Base-by-base conservation (phyloP, 1,140 invertebrate genomes). In the Pentalonia nigronervosa region DNA sequence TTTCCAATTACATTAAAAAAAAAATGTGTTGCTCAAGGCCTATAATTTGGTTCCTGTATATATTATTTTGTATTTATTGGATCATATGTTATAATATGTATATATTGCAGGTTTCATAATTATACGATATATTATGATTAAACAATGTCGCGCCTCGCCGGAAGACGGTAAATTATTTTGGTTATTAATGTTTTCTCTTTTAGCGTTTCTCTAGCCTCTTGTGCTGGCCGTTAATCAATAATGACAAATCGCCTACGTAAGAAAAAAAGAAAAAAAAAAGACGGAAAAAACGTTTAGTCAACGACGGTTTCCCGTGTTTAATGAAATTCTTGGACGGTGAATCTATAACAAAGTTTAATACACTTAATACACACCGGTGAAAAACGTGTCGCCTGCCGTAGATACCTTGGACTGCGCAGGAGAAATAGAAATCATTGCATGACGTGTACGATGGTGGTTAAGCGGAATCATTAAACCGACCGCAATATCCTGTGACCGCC, bases 151-250 rank as follows among this genome's bases (percentile, higher is more conserved):
- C 47, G n/a, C 30, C 86, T 50, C 41, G 41, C n/a, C 45, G 30
- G n/a, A 17, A 50, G 7, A 89, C 2, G 48, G 20, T 89, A 53
- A 53, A 53, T 89, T 89, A 89, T 89, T 89, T 89, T 25, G 20
- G 48, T 89, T 89, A 53, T 89, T 88, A 88, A 88, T 88, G 86
- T 88, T 88, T 88, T 88, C 20, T 50, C 47, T 88, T 36, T 25
- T 53, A 89, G 53, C 21, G 87, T 53, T 34, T 89, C 21, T 89
- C 21, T 89, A 89, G 14, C 17, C 7, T 88, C 53, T 88, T 87
- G 21, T 48, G 84, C 30, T 34, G 48, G 47, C 48, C 48, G n/a
- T 89, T 89, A 89, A 53, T 89, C 87, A 89, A 89, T 89, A 89
- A 89, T 89, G 87, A 89, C 48, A 89, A 89, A 89, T 53, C n/a